Base-by-base conservation (phyloP, 2,888 invertebrate genomes). In the Mamestra brassicae region DNA sequence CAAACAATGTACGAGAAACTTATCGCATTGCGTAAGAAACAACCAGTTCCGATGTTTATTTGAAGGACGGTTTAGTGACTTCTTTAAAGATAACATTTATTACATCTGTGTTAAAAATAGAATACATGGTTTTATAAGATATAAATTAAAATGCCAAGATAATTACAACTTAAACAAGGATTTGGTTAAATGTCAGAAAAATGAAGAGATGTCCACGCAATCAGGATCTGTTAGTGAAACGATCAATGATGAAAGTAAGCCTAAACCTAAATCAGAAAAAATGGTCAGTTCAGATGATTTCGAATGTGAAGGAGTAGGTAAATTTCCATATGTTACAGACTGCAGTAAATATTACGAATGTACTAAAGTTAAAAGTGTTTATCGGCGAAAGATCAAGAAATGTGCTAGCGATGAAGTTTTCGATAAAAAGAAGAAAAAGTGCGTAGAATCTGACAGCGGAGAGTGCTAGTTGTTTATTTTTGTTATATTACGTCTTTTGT, bases 281-380 rank as follows among this genome's bases (percentile, higher is more conserved):
- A 67, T 10, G 3, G 55, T n/a, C 26, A 65, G 15, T 54, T 68
- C 50, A 11, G 71, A 69, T 67, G 62, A 82, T 62, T 89, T 89
- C 71, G 78, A 87, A 73, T 92, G 91, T 78, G 84, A 85, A 71
- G 80, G 81, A 36, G 86, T 86, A 83, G 89, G 90, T 45, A 85
- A 85, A 74, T 88, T 89, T 78, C 83, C 87, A 15, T 84, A 95
- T 76, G 90, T 93, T 63, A 88, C 90, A 50, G 92, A 94, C 85
- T 96, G 96, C 78, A 93, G 90, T 74, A 93, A 93, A 85, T 97
- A 97, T 89, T 97, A 95, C 74, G 86, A 92, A 58, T 97, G 97
- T 86, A 90, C 89, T 65, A 92, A 91, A 85, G 90, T 84, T 17
- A 93, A 90, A 77, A 75, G 89, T 34, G 89, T 89, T 68, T 92